Evolutionary conservation across 2,113 vertebrate species (phyloP), one percentile per base, ranked within the genome.

Genomic region (Picathartes gymnocephalus): DNA sequence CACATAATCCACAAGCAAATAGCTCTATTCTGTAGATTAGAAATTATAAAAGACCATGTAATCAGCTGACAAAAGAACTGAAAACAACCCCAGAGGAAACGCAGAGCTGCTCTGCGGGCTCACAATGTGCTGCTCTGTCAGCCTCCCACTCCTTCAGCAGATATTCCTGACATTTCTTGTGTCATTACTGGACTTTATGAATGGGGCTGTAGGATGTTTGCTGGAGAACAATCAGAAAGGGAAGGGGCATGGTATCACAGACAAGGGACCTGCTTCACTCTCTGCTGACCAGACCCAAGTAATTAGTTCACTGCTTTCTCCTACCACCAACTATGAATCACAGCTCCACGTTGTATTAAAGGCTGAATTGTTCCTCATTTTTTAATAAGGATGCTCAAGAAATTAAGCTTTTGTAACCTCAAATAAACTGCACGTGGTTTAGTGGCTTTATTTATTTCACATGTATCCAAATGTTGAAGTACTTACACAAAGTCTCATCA

Each of bases 31-130:
- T 97, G 95, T 97, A 95, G 97, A 96, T 97, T 97, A 98, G 96
- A 97, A 98, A 98, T 98, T 98, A 98, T 98, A 98, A 99, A 98
- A 97, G 98, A 98, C 97, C 98, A 97, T 98, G 98, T 98, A 98
- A 99, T 99, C 97, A 98, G 97, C 97, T 96, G 97, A 99, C 98
- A 99, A 98, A 98, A 98, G 97, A 97, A 97, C 95, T 90, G 96
- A 98, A 97, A 98, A 98, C 98, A 98, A 97, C 95, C 97, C 97
- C 96, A 95, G 96, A 98, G 97, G 97, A 98, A 97, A 97, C 2
- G 64, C 95, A 94, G 92, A 96, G 96, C 95, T 92, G 95, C 95
- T 95, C 93, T 58, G 81, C 94, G 66, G 95, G 97, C 97, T 97
- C 96, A 98, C 98, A 98, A 98, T 98, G 97, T 91, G 44, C 87